Evolutionary conservation across 2,888 invertebrate genomes (phyloP).

Genomic region (Lysandra bellargus): DNA sequence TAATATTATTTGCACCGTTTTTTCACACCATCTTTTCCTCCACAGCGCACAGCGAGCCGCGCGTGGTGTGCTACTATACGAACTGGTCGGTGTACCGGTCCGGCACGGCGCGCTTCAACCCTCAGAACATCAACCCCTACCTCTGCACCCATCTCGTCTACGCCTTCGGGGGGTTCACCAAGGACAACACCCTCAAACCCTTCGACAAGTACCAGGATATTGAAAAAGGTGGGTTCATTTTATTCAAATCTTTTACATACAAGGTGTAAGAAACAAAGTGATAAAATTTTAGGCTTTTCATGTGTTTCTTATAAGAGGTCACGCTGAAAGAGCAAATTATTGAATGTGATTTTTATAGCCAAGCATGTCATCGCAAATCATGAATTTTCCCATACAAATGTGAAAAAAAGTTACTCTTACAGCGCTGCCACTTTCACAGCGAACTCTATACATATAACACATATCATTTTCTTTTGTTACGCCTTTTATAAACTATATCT

Average conservation of each 20-base stretch:
- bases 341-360: too few species aligned
- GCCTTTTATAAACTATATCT: too few species aligned
- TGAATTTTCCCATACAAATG: too few species aligned
- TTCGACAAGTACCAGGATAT: constrained; percentile 98
- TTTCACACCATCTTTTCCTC: not conserved
- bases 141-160: constrained; percentile 96
- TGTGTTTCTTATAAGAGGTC: too few species aligned
- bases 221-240: constrained; percentile 88
- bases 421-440: too few species aligned
- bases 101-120: constrained; percentile 93
- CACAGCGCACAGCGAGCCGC: constrained; percentile 72
- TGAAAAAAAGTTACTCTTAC: too few species aligned
- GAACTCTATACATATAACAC: too few species aligned
- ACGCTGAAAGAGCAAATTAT: too few species aligned
- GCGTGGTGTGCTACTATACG: constrained; percentile 95
- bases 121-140: constrained; percentile 96
- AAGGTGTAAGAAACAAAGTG: not conserved
- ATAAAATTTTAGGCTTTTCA: too few species aligned
- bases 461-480: too few species aligned
- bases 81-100: constrained; percentile 96
- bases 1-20: too few species aligned
- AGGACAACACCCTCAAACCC: constrained; percentile 93
- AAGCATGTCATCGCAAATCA: too few species aligned
- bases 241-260: not conserved
- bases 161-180: constrained; percentile 95